Base-by-base conservation (phyloP, 2,797 vertebrate genomes). In the Bradypodion pumilum region DNA sequence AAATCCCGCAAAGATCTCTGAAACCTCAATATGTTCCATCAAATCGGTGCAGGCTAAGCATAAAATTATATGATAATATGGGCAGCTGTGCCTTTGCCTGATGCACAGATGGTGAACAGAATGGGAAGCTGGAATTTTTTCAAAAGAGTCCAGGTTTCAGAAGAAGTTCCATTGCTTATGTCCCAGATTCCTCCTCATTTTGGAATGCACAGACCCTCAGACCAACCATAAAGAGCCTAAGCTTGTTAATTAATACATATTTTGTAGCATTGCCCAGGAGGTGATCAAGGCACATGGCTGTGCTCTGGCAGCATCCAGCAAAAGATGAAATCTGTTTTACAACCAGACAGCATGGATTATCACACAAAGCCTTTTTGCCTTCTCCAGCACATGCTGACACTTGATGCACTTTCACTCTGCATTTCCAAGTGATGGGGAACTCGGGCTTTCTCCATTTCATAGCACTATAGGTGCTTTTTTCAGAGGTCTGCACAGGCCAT, bases 181-280 rank as follows among this genome's bases (percentile, higher is more conserved):
- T 81, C 79, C 82, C 40, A 65, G 65, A 80, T 73, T 72, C 59
- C 74, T 77, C 52, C 35, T 56, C 62, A 46, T 81, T 77, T 15
- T 25, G 74, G 35, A 77, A 76, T 76, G 76, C 84, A 73, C 60
- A 78, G 37, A 59, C 37, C 35, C 56, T 29, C 78, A 81, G 40
- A 46, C 56, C 42, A 70, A 73, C 86, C 78, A 73, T 81, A 81
- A 65, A 87, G 65, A 46, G 52, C 29, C 42, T 23, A 73, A 46
- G 82, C 77, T 76, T 32, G 79, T 81, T 85, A 81, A 85, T 85
- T 76, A 81, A 85, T 81, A 70, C 84, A 81, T 76, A 81, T 85
- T 85, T 77, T 81, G 78, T 52, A 85, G 79, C 72, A 69, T 85
- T 32, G 40, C 79, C 79, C 73, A 77, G 32, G 65, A 76, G 73